Evolutionary conservation across 1,140 invertebrate species (phyloP), one percentile per base, ranked within the genome.

Genomic region (Thalassaphorura encarpata): DNA sequence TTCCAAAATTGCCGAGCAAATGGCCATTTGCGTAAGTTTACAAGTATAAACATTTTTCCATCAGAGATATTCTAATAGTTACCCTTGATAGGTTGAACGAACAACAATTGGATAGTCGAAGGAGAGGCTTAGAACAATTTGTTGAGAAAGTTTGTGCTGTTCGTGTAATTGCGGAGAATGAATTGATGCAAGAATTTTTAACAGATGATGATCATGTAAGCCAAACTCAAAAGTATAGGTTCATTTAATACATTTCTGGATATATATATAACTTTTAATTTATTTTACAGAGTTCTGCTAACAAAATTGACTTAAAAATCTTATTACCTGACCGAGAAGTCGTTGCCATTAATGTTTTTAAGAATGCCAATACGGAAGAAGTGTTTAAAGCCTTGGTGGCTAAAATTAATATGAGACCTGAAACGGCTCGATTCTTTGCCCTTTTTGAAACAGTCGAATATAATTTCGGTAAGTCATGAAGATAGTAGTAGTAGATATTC

Each of bases 91-190:
- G 79, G 48, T 72, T 92, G 52, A 94, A 88, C 68, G 94, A 99
- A 68, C 96, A 99, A 70, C 95, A 99, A 71, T 73, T 99, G 56
- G 96, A 99, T 72, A 82, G 87, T 2, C 77, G 97, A 54, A 76
- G 97, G 60, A 77, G 96, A 66, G 92, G 91, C 0, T 75, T 99
- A 23, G 96, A 99, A 70, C 89, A 93, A 70, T 99, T 98, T 76
- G 77, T 99, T 68, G 96, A 99, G 72, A 95, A 96, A 78, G 91
- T 98, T 0, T 98, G 95, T 75, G 92, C 96, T 6, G 89, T 98
- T 2, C 79, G 94, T 43, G 94, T 97, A 1, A 97, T 99, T 65
- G 95, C 94, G 0, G 96, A 99, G 68, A 89, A 87, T 67, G 95
- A 98, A 67, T 82, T 92, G 1, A 89, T 99, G 72, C 95, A 98